Conservation (phyloP, 2,797 vertebrate species). For the Hoplostethus mediterraneus region DNA sequence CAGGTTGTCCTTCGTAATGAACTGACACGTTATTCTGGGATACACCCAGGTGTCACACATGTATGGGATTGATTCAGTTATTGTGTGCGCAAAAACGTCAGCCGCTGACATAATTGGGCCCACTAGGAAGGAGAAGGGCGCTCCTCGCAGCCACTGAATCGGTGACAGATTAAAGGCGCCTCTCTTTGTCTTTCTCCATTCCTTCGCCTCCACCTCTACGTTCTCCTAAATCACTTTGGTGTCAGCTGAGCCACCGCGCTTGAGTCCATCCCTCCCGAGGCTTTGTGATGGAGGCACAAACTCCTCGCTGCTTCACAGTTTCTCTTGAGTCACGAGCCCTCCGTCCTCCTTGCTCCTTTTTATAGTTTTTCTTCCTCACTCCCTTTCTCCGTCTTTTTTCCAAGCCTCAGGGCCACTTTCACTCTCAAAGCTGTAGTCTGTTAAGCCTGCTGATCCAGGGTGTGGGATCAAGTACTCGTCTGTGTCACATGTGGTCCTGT, state of each 20-base stretch:
- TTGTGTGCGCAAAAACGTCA: conserved; percentile 43
- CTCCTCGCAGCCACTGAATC: conserved; percentile 23
- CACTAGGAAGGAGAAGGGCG: conserved; percentile 30
- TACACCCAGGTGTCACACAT: conserved; percentile 18
- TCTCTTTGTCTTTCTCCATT: conserved; percentile 15
- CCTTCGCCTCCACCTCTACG: background rate
- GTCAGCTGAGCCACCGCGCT: conserved; percentile 5
- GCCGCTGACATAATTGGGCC: conserved; percentile 46
- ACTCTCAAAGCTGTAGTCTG: conserved; percentile 13
- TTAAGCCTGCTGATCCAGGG: conserved; percentile 1
- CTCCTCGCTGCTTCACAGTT: background rate
- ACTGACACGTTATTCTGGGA: background rate
- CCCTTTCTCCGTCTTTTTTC: background rate
- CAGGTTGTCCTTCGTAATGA: background rate
- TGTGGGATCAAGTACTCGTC: conserved; percentile 25
- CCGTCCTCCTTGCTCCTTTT: background rate
- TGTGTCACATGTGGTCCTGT: conserved; percentile 15
- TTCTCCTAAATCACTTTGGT: conserved; percentile 13
- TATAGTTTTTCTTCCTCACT: background rate
- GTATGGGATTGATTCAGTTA: conserved; percentile 49
- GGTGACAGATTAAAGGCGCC: conserved; percentile 41
- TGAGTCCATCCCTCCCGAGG: conserved; percentile 11
- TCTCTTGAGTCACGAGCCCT: background rate
- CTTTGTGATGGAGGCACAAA: conserved; percentile 23
- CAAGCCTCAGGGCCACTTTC: background rate